Conservation (phyloP, 2,797 vertebrate genomes). For the Catamblyrhynchus diadema region DNA sequence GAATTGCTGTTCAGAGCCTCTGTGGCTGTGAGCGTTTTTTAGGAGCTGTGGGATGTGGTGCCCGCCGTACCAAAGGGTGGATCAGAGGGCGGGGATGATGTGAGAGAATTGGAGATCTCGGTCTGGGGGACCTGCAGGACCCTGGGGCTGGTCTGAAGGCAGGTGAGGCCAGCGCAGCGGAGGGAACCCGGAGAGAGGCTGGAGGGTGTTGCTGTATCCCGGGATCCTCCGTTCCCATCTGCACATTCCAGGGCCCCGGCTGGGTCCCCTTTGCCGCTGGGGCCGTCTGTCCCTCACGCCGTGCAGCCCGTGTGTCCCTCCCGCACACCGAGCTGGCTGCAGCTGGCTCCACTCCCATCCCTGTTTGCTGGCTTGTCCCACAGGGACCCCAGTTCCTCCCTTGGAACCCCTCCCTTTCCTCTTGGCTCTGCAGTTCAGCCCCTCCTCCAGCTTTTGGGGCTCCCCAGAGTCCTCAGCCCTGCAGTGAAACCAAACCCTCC, state of each 20-base stretch:
- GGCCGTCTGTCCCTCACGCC: neutral
- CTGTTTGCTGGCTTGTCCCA: neutral
- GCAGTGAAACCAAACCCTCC: neutral
- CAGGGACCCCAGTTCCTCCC: neutral
- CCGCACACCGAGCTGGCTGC: fast-evolving
- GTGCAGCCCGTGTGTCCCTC: too few relatives aligned
- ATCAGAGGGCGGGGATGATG: neutral
- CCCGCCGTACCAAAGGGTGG: neutral
- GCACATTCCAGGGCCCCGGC: fast-evolving
- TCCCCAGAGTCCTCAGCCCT: neutral
- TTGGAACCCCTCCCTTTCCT: neutral
- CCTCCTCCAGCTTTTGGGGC: neutral
- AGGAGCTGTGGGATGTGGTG: neutral
- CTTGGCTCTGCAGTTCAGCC: neutral
- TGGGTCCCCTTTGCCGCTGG: neutral
- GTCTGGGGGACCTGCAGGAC: neutral
- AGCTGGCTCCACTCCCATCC: neutral
- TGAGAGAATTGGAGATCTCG: neutral
- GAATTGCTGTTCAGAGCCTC: neutral
- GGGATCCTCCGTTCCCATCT: neutral
- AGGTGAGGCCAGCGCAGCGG: neutral
- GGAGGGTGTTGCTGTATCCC: neutral
- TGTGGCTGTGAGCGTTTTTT: neutral
- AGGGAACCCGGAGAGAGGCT: neutral
- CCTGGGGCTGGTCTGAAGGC: too few relatives aligned